Conservation (phyloP, 1,140 invertebrate genomes). For the Harlomillsia oculata region DNA sequence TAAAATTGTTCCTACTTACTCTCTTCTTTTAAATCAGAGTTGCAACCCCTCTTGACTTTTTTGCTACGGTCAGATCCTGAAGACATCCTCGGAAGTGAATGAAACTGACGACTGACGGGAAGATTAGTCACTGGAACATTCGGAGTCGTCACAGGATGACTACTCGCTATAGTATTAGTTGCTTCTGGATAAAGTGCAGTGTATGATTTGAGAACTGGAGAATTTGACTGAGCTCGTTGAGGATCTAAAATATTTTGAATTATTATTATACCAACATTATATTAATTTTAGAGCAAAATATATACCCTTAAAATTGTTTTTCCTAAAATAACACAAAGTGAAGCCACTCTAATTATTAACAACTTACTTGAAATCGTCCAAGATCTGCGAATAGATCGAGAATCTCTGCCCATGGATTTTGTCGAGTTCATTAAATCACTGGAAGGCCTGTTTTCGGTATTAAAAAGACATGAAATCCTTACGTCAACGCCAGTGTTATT, state of each 20-base stretch:
- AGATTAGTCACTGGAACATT: conserved; percentile 2
- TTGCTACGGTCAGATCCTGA: conserved; percentile 12
- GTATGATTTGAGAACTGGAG: conserved; percentile 27
- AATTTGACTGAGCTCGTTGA: conserved; percentile 25
- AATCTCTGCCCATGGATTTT: conserved; percentile 22
- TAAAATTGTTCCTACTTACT: no score
- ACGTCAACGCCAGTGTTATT: neutral
- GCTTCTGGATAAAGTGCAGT: conserved; percentile 24
- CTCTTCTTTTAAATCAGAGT: conserved; percentile 21
- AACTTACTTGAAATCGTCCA: conserved; percentile 26
- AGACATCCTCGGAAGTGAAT: conserved; percentile 26
- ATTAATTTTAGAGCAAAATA: no score
- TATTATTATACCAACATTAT: neutral
- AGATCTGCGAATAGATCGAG: conserved; percentile 21
- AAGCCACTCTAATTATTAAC: neutral
- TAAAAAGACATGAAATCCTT: neutral
- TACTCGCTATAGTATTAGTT: neutral
- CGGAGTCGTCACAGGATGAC: neutral
- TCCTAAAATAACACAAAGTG: neutral
- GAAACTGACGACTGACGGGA: conserved; percentile 17
- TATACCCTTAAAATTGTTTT: no score
- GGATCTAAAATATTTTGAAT: conserved; percentile 8
- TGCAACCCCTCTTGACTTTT: conserved; percentile 19
- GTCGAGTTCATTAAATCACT: conserved; percentile 14
- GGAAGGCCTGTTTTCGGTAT: conserved; percentile 10